Base-by-base conservation (phyloP, 37 sponge, comb jelly and placozoan genomes). In the Diacarnus erythraeanus region DNA sequence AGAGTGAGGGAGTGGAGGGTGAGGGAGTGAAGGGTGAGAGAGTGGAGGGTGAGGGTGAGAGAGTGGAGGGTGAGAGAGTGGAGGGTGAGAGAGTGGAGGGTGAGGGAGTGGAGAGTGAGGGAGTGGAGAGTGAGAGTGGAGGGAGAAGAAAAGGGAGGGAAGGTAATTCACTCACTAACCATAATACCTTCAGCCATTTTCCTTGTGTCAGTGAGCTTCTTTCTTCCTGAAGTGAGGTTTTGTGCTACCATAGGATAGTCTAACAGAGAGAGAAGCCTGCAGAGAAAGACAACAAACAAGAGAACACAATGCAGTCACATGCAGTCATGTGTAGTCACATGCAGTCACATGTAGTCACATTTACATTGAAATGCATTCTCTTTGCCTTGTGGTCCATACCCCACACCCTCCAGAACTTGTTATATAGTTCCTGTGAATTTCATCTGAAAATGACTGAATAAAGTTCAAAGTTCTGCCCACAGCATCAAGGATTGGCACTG, bases 281-380 rank as follows among this genome's bases (percentile, higher is more conserved):
- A 35, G 75, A 35, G 25, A 83, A 42, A 25, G 31, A 42, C 39
- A 83, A 27, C 56, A 83, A 38, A 3, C 73, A 70, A 64, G 18
- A 38, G 1, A 38, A 34, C 25, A 69, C 43, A 47, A 33, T 38
- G 44, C 64, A 22, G 34, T 26, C 43, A 37, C 56, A 54, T 54
- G 17, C 10, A 54, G 56, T 26, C 61, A 60, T 25, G 27, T 4
- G 22, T 60, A 5, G 26, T 21, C 4, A 17, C 9, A 60, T 20
- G 61, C 26, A 15, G 51, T 15, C 12, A 25, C 42, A 40, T 51
- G 47, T 30, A 51, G 44, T 73, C 25, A 54, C 34, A 39, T 65
- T 77, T 26, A 77, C 77, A 77, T 64, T 22, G 77, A 10, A 41
- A 77, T 64, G 65, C 77, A 77, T 2, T 77, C 41, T 35, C 44